phyloP scores from a whole-genome alignment of 2,888 invertebrate species.

The Mechanitis mazaeus region DNA sequence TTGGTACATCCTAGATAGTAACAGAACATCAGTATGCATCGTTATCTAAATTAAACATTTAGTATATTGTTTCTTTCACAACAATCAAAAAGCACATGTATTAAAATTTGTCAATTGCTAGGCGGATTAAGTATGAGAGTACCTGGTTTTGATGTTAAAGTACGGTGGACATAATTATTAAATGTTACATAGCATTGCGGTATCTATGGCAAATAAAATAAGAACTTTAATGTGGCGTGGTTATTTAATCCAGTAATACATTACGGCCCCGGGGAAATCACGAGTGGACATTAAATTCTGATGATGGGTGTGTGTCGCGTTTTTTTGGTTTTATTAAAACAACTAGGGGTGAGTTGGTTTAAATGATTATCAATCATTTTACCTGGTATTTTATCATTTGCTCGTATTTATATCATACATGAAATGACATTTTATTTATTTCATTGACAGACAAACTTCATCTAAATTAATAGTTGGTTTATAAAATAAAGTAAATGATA shows the following conservation, averaged over 20 bases:
- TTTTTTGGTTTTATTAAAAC: conserved; percentile 25
- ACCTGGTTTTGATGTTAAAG: conserved; percentile 49
- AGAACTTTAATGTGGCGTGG: neutral
- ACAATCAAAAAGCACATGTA: conserved; percentile 5
- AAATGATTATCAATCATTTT: conserved; percentile 28
- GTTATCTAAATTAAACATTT: too few relatives aligned
- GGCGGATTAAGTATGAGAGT: conserved; percentile 50
- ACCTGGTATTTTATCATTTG: conserved; percentile 16
- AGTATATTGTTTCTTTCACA: too few relatives aligned
- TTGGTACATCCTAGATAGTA: too few relatives aligned
- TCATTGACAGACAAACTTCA: too few relatives aligned
- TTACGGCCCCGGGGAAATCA: conserved; percentile 54
- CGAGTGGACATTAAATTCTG: conserved; percentile 55
- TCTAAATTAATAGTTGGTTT: too few relatives aligned
- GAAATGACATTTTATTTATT: too few relatives aligned
- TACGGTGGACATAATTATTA: conserved; percentile 16
- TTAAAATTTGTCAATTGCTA: conserved; percentile 58
- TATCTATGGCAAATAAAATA: conserved; percentile 11
- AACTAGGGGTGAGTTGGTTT: conserved; percentile 23
- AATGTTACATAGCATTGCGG: conserved; percentile 3
- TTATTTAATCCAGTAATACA: conserved; percentile 16
- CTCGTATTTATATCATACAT: too few relatives aligned
- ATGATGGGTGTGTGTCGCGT: conserved; percentile 39
- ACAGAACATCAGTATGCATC: too few relatives aligned
- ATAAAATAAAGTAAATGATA: too few relatives aligned